Base-by-base conservation (phyloP, 1,140 invertebrate genomes). In the Atta colombica region DNA sequence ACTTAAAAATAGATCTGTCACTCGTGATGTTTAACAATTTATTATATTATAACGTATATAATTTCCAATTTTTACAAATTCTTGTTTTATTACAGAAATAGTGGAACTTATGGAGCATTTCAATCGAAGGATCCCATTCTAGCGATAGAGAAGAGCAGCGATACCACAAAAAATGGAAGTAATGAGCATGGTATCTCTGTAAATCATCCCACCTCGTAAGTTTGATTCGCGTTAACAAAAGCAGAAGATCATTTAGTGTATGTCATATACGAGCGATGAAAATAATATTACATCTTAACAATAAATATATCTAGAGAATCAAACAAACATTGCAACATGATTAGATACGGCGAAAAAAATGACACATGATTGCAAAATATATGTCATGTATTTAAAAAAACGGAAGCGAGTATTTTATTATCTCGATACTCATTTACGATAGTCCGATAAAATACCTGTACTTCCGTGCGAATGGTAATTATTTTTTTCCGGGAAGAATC, bases 181-280 rank as follows among this genome's bases (percentile, higher is more conserved):
- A 92, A 94, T 61, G 94, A 93, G 55, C 95, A 96, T 91, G 95
- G 94, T 21, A 89, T 94, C 68, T 91, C 91, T 60, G 93, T 95
- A 6, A 92, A 95, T 91, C 96, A 96, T 92, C 95, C 96, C 12
- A 96, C 96, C 53, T 96, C 96, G 96, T 96, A 94, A 96, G 96
- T 95, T 86, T 65, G 74, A 77, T 77, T 25, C 12, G 16, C 12
- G 16, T 61, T 39, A 21, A 61, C 21, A 28, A 18, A 60, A 77
- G 18, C 0, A 14, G 7, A 77, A 77, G 16, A 55, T 5, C 21
- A 61, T 39, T 75, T 60, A 16, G n/a, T 7, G 31, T 45, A 45
- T 16, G n/a, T 31, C 2, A 18, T 49, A 8, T 21, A 45, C 14
- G 6, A 45, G 18, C 16, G 16, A 63, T n/a, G 18, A 49, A 49